Conservation (phyloP, 2,888 invertebrate species). For the Pseudeuparius sepicola region DNA sequence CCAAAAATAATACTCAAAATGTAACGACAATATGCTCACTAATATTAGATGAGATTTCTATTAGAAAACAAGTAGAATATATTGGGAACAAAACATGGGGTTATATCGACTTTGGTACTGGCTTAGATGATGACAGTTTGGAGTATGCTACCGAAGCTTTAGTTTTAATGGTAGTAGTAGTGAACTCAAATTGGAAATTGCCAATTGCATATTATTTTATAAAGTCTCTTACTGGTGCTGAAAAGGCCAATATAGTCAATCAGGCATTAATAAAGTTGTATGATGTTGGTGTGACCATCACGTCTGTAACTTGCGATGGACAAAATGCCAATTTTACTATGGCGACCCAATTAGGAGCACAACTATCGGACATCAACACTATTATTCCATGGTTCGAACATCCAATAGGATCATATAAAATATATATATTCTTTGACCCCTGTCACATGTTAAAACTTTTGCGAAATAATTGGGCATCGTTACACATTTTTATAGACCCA, state of each 20-base stretch:
- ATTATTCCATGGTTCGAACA: constrained; percentile 12
- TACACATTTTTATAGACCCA: too few relatives aligned
- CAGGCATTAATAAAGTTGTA: constrained; percentile 13
- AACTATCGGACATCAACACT: constrained; percentile 7
- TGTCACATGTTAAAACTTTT: too few relatives aligned
- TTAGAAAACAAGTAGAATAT: too few relatives aligned
- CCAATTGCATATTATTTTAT: constrained; percentile 22
- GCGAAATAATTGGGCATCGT: too few relatives aligned
- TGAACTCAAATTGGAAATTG: constrained; percentile 19
- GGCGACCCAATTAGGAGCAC: constrained; percentile 13
- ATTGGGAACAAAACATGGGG: constrained; percentile 14
- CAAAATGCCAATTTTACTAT: constrained; percentile 17
- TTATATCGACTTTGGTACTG: constrained; percentile 16
- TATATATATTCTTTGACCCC: too few relatives aligned
- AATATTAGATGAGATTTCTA: too few relatives aligned
- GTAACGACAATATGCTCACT: too few relatives aligned
- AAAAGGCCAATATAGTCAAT: constrained; percentile 17
- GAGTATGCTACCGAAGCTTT: constrained; percentile 17
- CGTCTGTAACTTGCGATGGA: too few relatives aligned
- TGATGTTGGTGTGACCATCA: constrained; percentile 15
- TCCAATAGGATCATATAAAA: too few relatives aligned
- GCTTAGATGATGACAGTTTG: constrained; percentile 10
- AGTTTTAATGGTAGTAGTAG: constrained; percentile 19
- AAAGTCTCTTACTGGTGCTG: constrained; percentile 15
- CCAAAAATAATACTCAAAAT: too few relatives aligned